Evolutionary conservation across 1,140 invertebrate species (phyloP), one percentile per base, ranked within the genome.

Genomic region (Lasioglossum albipes): DNA sequence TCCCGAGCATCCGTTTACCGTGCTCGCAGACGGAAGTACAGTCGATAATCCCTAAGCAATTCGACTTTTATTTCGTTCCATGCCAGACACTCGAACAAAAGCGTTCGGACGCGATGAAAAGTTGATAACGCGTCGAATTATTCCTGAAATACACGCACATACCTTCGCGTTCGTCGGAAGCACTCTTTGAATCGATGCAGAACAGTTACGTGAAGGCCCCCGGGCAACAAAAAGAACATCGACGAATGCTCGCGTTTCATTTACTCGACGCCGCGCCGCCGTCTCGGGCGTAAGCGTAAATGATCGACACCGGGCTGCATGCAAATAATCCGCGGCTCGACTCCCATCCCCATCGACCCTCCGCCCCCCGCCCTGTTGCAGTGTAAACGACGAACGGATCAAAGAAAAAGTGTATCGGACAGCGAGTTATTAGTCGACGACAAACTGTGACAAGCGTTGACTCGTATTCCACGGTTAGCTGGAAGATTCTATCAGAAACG

Each of bases 301-400:
- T 76, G 76, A 62, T 75, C 59, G 52, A 61, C 64, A 36, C 42
- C 45, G 45, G 74, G 42, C 61, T 42, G 59, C 10, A 81, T 80
- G 62, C 57, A 67, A 80, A 75, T 80, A 67, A 73, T 75, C 64
- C 10, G 49, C 49, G 72, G 61, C 65, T 68, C 36, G 52, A 75
- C 61, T 61, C 61, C 13, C 13, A 36, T 16, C n/a, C 20, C 16
- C 52, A 27, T 36, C 36, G 36, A 5, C 36, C 36, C 2, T 36
- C 36, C 36, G 3, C 45, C 9, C 9, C 13, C 13, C 45, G 5
- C 45, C 45, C 18, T 16, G 52, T 16, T 6, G 5, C 52, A 18
- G 16, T 54, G 41, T 49, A 74, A 31, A 68, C 75, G 62, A 45
- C n/a, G 36, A 49, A 52, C 42, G 9, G 67, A 54, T 65, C 59